phyloP scores from a whole-genome alignment of 1,140 invertebrate genomes.

The Drosophila eugracilis region DNA sequence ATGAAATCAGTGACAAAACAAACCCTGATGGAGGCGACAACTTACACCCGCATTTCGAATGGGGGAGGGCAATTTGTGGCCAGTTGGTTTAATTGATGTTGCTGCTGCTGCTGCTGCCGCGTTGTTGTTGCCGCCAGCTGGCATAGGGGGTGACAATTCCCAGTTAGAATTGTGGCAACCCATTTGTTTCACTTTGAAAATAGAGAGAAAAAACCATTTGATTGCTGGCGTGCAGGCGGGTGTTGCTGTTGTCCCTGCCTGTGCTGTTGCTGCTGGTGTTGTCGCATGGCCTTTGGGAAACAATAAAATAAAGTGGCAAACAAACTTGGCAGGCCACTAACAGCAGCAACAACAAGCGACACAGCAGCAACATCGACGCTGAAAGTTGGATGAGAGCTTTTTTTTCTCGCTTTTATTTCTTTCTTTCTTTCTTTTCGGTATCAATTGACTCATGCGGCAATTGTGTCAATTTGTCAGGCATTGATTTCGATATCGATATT shows the following conservation, averaged over 20 bases:
- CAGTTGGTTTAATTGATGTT: slow-evolving; percentile 64
- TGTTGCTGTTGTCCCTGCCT: slow-evolving; percentile 3
- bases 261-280: slow-evolving; percentile 34
- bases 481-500: slow-evolving; percentile 71
- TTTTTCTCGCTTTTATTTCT: slow-evolving; percentile 8
- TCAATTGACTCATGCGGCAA: slow-evolving; percentile 80
- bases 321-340: slow-evolving; percentile 56
- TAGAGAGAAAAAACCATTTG: slow-evolving; percentile 12
- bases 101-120: slow-evolving; percentile 34
- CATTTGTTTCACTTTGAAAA: slow-evolving; percentile 74
- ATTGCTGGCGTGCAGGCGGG: slow-evolving; percentile 16
- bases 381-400: slow-evolving; percentile 18
- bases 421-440: slow-evolving; percentile 23
- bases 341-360: slow-evolving; percentile 29
- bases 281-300: slow-evolving; percentile 61
- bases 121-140: neutral
- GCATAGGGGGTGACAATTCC: slow-evolving; percentile 18
- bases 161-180: slow-evolving; percentile 66
- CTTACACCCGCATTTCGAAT: slow-evolving; percentile 71
- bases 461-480: slow-evolving; percentile 81
- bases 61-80: slow-evolving; percentile 41
- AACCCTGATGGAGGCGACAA: slow-evolving; percentile 56
- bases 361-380: slow-evolving; percentile 35
- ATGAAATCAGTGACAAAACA: slow-evolving; percentile 83
- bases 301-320: slow-evolving; percentile 81